These are phyloP conservation scores for Gallinago stenura DNA, from an alignment of 2,797 vertebrate genomes.

Conservation along the genomic window DNA sequence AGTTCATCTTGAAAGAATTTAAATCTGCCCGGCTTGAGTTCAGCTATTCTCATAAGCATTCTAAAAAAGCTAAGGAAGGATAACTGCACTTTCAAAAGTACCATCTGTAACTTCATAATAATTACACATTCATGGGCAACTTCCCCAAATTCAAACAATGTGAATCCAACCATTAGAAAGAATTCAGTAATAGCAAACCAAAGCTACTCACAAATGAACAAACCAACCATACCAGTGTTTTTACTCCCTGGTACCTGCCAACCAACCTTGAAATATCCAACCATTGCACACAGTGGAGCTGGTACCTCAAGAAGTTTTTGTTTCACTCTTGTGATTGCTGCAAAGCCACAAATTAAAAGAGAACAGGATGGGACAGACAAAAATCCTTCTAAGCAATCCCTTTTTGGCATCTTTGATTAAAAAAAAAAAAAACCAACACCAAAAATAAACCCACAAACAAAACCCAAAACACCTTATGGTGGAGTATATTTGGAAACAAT, in stretches of 20 bases:
- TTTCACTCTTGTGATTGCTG: background rate
- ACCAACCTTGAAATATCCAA: background rate
- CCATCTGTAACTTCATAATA: background rate
- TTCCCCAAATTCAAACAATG: background rate
- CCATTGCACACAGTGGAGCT: background rate
- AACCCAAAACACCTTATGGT: background rate
- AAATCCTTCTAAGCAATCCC: background rate
- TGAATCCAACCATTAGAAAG: conserved; percentile 6
- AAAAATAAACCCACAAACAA: background rate
- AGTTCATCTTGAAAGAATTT: background rate
- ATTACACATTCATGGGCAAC: background rate
- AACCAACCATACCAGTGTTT: conserved; percentile 4
- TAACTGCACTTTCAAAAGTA: conserved; percentile 2
- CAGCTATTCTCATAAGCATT: background rate
- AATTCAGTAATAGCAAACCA: conserved; percentile 25
- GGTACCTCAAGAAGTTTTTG: background rate
- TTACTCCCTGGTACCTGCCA: background rate
- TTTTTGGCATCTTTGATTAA: background rate
- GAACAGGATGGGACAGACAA: background rate
- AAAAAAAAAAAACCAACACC: background rate
- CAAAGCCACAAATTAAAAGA: background rate
- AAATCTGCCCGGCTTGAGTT: background rate
- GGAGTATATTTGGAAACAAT: background rate
- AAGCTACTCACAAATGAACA: conserved; percentile 20
- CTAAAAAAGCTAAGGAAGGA: background rate